These are phyloP conservation scores for Stratiomys singularior DNA, from an alignment of 2,888 invertebrate species.

Conservation along the genomic window DNA sequence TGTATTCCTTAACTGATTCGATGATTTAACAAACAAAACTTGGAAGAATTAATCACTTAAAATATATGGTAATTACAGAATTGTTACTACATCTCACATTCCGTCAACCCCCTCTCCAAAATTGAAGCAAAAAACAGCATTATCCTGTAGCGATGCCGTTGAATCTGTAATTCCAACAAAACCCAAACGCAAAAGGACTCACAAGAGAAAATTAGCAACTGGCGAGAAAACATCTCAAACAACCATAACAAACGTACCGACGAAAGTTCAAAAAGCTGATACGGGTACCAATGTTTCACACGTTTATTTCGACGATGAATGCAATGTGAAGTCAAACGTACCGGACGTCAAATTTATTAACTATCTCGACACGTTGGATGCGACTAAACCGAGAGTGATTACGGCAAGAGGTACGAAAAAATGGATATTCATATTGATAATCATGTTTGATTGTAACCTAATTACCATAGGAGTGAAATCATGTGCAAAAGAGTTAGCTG, in stretches of 20 bases:
- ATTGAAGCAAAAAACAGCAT: not conserved
- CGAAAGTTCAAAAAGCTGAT: conserved; percentile 26
- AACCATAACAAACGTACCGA: not conserved
- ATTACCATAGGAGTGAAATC: not conserved
- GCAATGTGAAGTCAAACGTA: not conserved
- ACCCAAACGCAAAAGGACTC: conserved; percentile 32
- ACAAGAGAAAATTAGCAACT: conserved; percentile 19
- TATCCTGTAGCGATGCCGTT: not conserved
- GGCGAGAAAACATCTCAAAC: not conserved
- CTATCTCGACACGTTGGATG: conserved; percentile 15
- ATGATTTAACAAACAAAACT: too few species aligned
- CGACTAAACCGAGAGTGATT: conserved; percentile 8
- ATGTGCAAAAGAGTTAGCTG: not conserved
- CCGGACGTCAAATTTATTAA: conserved; percentile 13
- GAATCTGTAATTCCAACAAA: not conserved
- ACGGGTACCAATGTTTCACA: conserved; percentile 3
- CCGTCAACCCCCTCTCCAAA: not conserved
- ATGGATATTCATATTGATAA: too few species aligned
- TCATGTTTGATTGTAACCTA: not conserved
- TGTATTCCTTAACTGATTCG: too few species aligned
- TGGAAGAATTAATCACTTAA: too few species aligned
- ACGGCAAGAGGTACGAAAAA: conserved; percentile 21
- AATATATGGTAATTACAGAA: too few species aligned
- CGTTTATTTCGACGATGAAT: conserved; percentile 8
- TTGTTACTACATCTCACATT: conserved; percentile 25